Conservation (phyloP, 2,797 vertebrate species). For the Gymnothorax javanicus region DNA sequence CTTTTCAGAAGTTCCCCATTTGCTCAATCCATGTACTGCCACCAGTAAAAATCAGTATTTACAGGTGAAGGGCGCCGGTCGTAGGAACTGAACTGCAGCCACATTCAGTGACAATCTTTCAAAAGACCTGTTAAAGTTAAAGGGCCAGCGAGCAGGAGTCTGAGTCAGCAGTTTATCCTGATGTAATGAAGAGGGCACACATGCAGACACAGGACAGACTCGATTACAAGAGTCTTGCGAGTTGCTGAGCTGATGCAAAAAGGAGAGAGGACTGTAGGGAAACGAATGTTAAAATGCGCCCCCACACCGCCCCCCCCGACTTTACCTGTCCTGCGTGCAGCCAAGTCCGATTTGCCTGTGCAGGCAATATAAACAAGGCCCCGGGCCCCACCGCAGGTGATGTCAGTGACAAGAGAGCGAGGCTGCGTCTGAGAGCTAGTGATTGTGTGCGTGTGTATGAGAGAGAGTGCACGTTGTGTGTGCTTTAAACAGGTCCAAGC, state of each 20-base stretch:
- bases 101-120: constrained; percentile 36
- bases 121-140: constrained; percentile 24
- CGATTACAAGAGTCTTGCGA: constrained; percentile 30
- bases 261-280: constrained; percentile 34
- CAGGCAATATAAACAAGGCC: constrained; percentile 77
- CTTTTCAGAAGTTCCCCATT: too few relatives aligned
- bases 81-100: constrained; percentile 34
- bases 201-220: constrained; percentile 35
- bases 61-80: background rate
- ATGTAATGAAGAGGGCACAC: constrained; percentile 32
- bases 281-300: constrained; percentile 36
- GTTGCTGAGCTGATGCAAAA: constrained; percentile 52
- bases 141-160: constrained; percentile 29
- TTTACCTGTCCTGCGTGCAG: constrained; percentile 4
- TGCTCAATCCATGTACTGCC: too few relatives aligned
- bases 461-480: background rate
- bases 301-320: constrained; percentile 20
- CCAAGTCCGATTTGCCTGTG: constrained; percentile 64
- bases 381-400: constrained; percentile 49
- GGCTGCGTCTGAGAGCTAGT: constrained; percentile 16
- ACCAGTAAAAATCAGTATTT: too few relatives aligned
- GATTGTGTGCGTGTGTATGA: background rate
- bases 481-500: constrained; percentile 42
- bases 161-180: constrained; percentile 7
- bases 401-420: constrained; percentile 63